Evolutionary conservation across 2,113 vertebrate genomes (phyloP), one percentile per base, ranked within the genome.

Genomic region (Leptobrachium leishanense): DNA sequence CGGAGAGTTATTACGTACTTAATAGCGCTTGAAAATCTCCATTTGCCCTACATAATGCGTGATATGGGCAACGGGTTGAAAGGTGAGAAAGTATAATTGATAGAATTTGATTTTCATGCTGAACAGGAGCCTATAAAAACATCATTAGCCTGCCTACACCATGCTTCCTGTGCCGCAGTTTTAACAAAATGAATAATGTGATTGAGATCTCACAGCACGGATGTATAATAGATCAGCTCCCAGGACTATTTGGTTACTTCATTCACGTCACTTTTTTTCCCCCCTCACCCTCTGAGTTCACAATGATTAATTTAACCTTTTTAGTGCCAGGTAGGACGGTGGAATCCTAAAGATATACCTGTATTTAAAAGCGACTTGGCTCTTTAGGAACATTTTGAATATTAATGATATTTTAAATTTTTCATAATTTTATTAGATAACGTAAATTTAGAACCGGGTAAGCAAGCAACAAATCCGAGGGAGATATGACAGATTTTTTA

Each of bases 81-180:
- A 79, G 70, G 77, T 79, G 69, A 67, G 70, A 73, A 73, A 67
- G 70, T 67, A 73, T 79, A 79, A 79, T 79, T 79, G 77, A 79
- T 79, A 67, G 77, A 79, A 79, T 79, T 79, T 79, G 70, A 79
- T 72, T 74, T 73, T 79, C 70, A 79, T 66, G 70, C 77, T 73
- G 77, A 79, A 79, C 62, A 79, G 70, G 77, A 79, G 71, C 70
- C 77, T 74, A 79, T 79, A 72, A 71, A 79, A 79, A 79, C 77
- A 79, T 79, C 77, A 74, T 79, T 79, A 79, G 62, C 66, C 63
- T 79, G 59, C 42, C 40, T 39, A 46, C 77, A 71, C 63, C 54
- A 68, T 46, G 77, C 41, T 72, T 40, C 62, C 77, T 59, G 68
- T 55, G 69, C 59, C 31, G 44, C 59, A 40, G 69, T 79, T 65